Evolutionary conservation across 2,888 invertebrate genomes (phyloP).

Genomic region (Prosapia bicincta): DNA sequence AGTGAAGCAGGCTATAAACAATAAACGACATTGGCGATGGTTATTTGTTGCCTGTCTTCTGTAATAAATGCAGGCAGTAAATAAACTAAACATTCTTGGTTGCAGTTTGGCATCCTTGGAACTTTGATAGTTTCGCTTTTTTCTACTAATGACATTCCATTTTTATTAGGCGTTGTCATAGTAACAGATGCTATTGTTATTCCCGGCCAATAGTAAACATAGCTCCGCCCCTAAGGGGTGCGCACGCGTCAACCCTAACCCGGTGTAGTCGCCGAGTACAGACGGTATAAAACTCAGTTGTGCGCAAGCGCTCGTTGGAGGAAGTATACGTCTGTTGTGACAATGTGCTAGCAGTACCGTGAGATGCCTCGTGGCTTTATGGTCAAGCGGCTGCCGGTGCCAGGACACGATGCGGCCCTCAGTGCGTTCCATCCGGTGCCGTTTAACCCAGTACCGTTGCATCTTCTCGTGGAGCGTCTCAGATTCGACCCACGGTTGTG

Average conservation of each 20-base stretch:
- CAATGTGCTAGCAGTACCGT: not conserved
- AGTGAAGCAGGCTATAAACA: too few relatives aligned
- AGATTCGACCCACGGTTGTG: conserved; percentile 28
- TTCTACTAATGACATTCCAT: not conserved
- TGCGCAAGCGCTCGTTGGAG: conserved; percentile 1
- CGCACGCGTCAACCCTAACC: not conserved
- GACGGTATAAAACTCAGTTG: not conserved
- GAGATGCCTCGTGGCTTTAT: conserved; percentile 25
- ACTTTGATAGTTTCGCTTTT: not conserved
- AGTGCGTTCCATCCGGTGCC: conserved; percentile 24
- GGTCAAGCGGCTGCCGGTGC: conserved; percentile 15
- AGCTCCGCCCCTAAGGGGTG: not conserved
- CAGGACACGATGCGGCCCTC: conserved; percentile 22
- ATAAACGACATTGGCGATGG: too few relatives aligned
- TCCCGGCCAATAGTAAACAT: not conserved
- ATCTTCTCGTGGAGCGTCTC: conserved; percentile 25
- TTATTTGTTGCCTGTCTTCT: not conserved
- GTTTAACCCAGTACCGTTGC: conserved; percentile 21
- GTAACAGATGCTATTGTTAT: not conserved
- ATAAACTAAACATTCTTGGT: not conserved
- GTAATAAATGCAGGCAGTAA: not conserved
- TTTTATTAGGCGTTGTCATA: not conserved
- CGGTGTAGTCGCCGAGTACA: not conserved
- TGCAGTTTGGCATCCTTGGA: not conserved
- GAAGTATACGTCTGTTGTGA: not conserved